Percentiles rank a stretch among this genome's conserved stretches.
Evolutionary conservation across 1,140 invertebrate genomes (phyloP).

Genomic region (Planococcus citri): DNA sequence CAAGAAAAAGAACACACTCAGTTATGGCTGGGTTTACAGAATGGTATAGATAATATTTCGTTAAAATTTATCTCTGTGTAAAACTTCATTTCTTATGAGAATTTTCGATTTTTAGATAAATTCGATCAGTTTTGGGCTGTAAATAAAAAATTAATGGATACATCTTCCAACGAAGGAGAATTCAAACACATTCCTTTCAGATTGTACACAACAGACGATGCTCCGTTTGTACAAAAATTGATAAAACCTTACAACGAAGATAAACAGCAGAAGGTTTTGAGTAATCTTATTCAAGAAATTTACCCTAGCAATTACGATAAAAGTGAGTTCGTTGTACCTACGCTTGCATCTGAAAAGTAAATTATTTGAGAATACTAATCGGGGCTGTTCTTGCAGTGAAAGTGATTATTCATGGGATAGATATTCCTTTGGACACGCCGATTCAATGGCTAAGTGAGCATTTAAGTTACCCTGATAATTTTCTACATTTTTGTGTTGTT

Average conservation of each 20-base stretch:
- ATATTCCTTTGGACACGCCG: conserved; percentile 76
- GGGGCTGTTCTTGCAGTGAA: conserved; percentile 41
- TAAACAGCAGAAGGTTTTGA: conserved; percentile 58
- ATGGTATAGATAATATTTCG: no score
- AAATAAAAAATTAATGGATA: conserved; percentile 89
- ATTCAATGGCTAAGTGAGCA: conserved; percentile 96
- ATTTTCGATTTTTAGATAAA: conserved; percentile 52
- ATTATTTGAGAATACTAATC: not conserved
- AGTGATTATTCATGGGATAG: conserved; percentile 79
- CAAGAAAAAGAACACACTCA: conserved; percentile 96
- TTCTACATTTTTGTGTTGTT: conserved; percentile 58
- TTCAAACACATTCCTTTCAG: conserved; percentile 90
- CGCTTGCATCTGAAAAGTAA: not conserved
- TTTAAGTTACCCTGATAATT: conserved; percentile 96
- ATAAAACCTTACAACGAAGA: conserved; percentile 59
- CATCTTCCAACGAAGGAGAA: conserved; percentile 55
- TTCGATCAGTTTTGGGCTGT: conserved; percentile 99
- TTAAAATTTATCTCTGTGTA: conserved; percentile 15
- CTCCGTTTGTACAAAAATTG: conserved; percentile 50
- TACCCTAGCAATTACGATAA: conserved; percentile 40
- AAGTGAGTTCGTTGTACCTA: conserved; percentile 23
- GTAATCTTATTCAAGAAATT: conserved; percentile 56
- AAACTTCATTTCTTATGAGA: not conserved
- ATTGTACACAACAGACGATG: conserved; percentile 66
- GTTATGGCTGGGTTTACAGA: conserved; percentile 83